Evolutionary conservation across 2,113 vertebrate genomes (phyloP).

Genomic region (Saguinus midas): DNA sequence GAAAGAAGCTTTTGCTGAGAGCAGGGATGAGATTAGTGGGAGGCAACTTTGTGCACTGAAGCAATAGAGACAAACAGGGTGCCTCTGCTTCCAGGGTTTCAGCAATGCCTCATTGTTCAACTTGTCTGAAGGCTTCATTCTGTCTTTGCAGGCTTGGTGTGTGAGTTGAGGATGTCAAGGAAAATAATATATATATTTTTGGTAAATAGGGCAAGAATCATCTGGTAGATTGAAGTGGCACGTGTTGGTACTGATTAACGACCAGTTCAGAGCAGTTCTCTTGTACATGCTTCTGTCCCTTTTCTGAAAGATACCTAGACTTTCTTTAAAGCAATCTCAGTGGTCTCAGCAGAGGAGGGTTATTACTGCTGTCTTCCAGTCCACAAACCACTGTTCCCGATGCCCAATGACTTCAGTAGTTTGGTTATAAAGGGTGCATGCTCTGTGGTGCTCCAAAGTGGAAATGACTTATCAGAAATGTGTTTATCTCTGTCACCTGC

Average conservation of each 20-base stretch:
- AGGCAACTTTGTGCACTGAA: background rate
- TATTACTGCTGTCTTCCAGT: background rate
- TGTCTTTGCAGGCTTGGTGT: background rate
- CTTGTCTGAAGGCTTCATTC: background rate
- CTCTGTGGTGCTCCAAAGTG: background rate
- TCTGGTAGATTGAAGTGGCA: background rate
- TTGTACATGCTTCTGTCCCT: background rate
- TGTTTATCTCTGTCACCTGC: background rate
- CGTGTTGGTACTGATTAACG: background rate
- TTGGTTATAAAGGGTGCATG: conserved; percentile 31
- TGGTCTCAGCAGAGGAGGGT: background rate
- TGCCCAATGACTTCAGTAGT: background rate
- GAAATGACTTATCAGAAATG: background rate
- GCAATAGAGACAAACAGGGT: background rate
- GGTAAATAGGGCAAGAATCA: background rate
- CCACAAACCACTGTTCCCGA: background rate
- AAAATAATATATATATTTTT: background rate
- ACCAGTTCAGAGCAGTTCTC: background rate
- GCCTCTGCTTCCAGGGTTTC: background rate
- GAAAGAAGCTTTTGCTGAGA: background rate
- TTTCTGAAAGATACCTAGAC: background rate
- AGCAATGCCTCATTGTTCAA: background rate
- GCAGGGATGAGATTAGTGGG: background rate
- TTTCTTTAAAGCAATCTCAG: conserved; percentile 13
- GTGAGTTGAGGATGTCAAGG: background rate